Conservation (phyloP, 2,888 invertebrate genomes). For the Hetaerina titia region DNA sequence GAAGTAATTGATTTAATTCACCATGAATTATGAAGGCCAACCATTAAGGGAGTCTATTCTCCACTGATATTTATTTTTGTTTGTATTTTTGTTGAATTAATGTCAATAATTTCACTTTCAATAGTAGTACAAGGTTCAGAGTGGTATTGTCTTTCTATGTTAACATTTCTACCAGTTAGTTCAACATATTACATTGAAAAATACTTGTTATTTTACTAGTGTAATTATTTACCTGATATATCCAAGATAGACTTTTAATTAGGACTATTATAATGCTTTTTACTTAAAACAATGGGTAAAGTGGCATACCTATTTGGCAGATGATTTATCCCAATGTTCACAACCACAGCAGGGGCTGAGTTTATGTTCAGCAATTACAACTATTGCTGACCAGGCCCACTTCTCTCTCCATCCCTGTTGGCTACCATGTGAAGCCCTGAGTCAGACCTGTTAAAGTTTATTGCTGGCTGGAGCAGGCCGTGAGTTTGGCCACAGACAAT, state of each 20-base stretch:
- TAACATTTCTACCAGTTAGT: background rate
- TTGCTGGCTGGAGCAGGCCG: conserved; percentile 65
- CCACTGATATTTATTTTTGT: background rate
- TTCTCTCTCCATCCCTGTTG: conserved; percentile 50
- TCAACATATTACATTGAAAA: background rate
- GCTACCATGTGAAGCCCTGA: conserved; percentile 64
- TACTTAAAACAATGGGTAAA: background rate
- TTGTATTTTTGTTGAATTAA: background rate
- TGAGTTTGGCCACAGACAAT: conserved; percentile 56
- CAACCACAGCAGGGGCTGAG: conserved; percentile 63
- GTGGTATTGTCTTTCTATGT: background rate
- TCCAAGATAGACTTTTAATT: background rate
- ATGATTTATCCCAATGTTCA: conserved; percentile 53
- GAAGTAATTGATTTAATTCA: background rate
- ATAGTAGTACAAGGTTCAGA: background rate
- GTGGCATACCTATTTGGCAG: background rate
- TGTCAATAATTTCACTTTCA: background rate
- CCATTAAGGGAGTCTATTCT: background rate
- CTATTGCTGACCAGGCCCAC: conserved; percentile 65
- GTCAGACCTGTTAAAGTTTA: conserved; percentile 64
- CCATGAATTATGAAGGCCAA: background rate
- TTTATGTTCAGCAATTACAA: conserved; percentile 66
- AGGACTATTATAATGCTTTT: background rate
- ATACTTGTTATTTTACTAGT: background rate
- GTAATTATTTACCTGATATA: background rate